These are phyloP conservation scores for Elachura formosa DNA, from an alignment of 2,113 vertebrate genomes.

Conservation along the genomic window DNA sequence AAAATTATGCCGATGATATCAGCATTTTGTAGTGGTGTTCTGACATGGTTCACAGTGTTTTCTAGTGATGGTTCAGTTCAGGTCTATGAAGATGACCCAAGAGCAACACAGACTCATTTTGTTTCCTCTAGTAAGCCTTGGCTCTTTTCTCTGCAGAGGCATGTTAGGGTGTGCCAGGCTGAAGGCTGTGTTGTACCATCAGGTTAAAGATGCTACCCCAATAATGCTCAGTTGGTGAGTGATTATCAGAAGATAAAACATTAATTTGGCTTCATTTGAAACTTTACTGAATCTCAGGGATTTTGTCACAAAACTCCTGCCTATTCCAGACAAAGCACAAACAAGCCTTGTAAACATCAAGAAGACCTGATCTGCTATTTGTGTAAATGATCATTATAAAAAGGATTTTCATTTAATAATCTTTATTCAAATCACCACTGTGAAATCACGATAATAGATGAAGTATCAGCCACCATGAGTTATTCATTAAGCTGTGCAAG, in stretches of 20 bases:
- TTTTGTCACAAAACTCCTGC: background rate
- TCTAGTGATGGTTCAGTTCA: background rate
- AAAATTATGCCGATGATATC: background rate
- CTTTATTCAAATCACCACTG: background rate
- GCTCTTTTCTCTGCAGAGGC: background rate
- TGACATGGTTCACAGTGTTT: background rate
- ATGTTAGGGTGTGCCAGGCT: background rate
- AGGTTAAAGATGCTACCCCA: background rate
- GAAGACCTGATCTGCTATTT: background rate
- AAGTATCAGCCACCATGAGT: background rate
- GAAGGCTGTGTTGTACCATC: background rate
- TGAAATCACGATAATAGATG: background rate
- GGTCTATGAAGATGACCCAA: background rate
- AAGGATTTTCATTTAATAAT: background rate
- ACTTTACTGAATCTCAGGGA: background rate
- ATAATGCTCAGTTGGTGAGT: background rate
- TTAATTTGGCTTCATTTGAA: background rate
- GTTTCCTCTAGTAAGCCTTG: background rate
- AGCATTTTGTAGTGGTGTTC: background rate
- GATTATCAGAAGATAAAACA: background rate
- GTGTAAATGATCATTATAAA: background rate
- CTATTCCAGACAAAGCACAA: background rate
- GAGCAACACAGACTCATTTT: background rate
- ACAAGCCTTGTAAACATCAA: background rate
- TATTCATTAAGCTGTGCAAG: background rate